Evolutionary conservation across 2,113 vertebrate species (phyloP).

Genomic region (Nothoprocta pentlandii): DNA sequence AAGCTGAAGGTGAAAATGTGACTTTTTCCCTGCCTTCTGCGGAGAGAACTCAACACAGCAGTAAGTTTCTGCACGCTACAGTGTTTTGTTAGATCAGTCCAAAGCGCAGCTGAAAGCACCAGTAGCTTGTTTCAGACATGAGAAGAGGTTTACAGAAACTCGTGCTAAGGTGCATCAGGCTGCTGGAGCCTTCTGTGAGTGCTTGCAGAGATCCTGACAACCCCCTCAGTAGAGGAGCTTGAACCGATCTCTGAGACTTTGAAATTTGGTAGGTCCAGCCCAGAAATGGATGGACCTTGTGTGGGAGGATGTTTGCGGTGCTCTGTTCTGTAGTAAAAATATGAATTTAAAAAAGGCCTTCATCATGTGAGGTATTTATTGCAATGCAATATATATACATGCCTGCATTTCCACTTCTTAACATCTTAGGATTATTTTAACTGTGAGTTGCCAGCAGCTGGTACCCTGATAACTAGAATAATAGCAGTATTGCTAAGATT

Average conservation of each 20-base stretch:
- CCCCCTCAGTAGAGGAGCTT: background rate
- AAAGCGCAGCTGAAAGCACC: background rate
- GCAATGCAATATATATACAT: background rate
- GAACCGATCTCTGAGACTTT: background rate
- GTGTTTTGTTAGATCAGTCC: background rate
- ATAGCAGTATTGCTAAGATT: background rate
- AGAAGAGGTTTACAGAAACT: background rate
- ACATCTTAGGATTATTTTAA: background rate
- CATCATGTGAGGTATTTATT: background rate
- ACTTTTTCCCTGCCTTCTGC: background rate
- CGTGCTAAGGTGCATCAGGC: background rate
- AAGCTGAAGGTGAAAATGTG: background rate
- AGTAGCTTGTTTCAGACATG: no score
- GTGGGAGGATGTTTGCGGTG: accelerated
- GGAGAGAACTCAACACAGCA: background rate
- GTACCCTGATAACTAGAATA: background rate
- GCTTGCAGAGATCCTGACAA: background rate
- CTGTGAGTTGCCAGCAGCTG: background rate
- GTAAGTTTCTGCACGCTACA: background rate
- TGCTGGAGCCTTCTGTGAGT: background rate
- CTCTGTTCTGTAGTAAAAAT: background rate
- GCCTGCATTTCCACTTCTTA: accelerated
- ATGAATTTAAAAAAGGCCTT: background rate
- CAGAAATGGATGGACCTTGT: no score
- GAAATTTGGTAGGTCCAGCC: background rate